Evolutionary conservation across 2,888 invertebrate genomes (phyloP), one percentile per base, ranked within the genome.

Genomic region (Atrina japonica): DNA sequence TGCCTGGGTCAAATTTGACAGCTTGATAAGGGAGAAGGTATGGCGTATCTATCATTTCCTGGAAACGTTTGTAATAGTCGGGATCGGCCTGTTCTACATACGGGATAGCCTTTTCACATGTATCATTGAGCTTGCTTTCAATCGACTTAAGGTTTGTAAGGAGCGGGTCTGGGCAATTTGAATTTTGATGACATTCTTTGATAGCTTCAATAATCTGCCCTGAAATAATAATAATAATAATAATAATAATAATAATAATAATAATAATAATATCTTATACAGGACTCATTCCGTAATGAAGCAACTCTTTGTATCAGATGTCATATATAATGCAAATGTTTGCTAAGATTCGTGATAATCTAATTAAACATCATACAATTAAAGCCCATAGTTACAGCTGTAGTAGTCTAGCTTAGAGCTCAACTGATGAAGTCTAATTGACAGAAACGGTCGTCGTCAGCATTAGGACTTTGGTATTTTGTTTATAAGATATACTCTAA

Each of bases 121-220:
- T 81, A 23, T 64, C 70, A 2, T 76, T 73, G 0, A 83, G 67
- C 18, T 63, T 68, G 14, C 66, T 55, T 1, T 76, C 75, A 11
- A 77, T 16, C 11, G 72, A 23, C 6, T 63, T 25, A n/a, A 76
- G 53, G 16, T 70, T 67, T 7, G 65, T n/a, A n/a, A 52, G 40
- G 3, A 72, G 23, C 3, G 50, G 53, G 9, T 66, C 55, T 0
- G 53, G 40, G 23, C 69, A 68, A 11, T 41, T 14, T 45, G 40
- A 41, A 3, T 40, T 70, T 27, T 29, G 58, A 18, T 66, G 43
- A 52, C 83, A 83, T 23, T 79, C 71, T 2, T 75, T 64, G 16
- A 80, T 40, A 0, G 84, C 80, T 30, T 77, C 69, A 11, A 72
- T 58, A 14, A 85, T 59, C 55, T 85, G 85, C 0, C 85, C 85